Percentiles rank a stretch among this genome's conserved stretches.
Conservation (phyloP, 2,113 vertebrate species). For the Syrrhaptes paradoxus region DNA sequence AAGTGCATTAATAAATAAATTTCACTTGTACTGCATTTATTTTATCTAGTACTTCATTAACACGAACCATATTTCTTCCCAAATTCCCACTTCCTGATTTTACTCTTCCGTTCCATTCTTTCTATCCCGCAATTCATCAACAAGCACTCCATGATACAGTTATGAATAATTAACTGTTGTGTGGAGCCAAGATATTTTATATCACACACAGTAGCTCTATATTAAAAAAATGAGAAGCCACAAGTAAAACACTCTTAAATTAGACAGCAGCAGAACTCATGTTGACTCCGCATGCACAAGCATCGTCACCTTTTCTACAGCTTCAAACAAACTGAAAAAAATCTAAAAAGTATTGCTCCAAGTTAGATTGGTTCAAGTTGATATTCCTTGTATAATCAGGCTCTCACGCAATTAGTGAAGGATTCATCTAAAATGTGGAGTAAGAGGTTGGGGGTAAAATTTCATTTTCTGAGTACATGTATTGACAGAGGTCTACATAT, state of each 20-base stretch:
- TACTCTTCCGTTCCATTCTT: background rate
- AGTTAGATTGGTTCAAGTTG: background rate
- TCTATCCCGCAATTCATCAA: background rate
- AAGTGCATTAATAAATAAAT: constrained; percentile 30
- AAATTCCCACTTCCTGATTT: background rate
- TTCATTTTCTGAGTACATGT: background rate
- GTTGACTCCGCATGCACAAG: background rate
- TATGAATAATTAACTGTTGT: constrained; percentile 12
- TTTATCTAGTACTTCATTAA: constrained; percentile 18
- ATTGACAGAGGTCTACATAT: background rate
- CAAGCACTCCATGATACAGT: background rate
- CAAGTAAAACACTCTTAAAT: background rate
- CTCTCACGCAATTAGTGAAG: background rate
- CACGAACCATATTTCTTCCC: background rate
- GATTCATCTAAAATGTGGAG: background rate
- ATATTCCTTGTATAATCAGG: background rate
- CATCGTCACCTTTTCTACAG: background rate
- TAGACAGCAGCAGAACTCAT: background rate
- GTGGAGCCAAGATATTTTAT: background rate
- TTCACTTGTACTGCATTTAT: background rate
- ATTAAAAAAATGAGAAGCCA: background rate
- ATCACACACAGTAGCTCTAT: background rate
- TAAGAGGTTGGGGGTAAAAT: background rate
- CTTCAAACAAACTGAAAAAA: background rate
- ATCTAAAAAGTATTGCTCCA: background rate